Conservation (phyloP, 2,113 vertebrate species). For the Phalacrocorax pelagicus region DNA sequence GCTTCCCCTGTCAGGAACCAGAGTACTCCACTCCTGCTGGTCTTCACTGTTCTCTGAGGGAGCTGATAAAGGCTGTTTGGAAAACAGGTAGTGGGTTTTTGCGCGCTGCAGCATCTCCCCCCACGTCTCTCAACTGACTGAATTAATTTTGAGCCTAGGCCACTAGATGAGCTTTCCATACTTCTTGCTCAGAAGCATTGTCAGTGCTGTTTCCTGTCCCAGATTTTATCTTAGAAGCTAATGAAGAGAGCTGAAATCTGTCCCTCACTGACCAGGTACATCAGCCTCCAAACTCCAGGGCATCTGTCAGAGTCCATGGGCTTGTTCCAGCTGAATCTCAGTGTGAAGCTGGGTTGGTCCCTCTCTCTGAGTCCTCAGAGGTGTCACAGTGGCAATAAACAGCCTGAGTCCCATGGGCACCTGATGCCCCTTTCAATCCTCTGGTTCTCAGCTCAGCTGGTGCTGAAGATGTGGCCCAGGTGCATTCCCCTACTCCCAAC, state of each 20-base stretch:
- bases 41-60: background rate
- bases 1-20: background rate
- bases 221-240: background rate
- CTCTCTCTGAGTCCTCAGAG: background rate
- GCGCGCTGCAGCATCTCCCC: background rate
- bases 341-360: background rate
- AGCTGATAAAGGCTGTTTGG: background rate
- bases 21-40: background rate
- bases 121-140: background rate
- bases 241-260: background rate
- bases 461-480: background rate
- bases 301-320: background rate
- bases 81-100: background rate
- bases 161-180: background rate
- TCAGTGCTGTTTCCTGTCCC: background rate
- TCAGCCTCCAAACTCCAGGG: background rate
- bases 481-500: background rate
- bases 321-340: background rate
- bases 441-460: background rate
- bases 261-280: background rate
- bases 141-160: background rate
- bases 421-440: background rate
- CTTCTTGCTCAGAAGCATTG: background rate
- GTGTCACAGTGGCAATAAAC: background rate
- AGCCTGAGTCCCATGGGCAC: background rate